Evolutionary conservation across 2,888 invertebrate genomes (phyloP), one percentile per base, ranked within the genome.

Genomic region (Deilephila elpenor): DNA sequence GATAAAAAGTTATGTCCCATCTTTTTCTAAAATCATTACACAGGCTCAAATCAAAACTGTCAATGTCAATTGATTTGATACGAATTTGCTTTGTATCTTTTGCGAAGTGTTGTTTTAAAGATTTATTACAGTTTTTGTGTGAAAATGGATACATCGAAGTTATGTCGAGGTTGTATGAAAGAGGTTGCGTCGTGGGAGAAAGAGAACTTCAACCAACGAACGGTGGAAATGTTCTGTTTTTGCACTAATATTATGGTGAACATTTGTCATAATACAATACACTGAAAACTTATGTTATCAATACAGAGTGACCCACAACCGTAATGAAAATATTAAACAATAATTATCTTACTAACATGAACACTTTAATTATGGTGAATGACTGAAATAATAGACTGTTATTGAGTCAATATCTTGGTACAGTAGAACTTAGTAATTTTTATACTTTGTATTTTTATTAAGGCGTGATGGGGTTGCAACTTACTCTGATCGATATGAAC

Each of bases 151-250:
- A 80, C 88, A 56, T 82, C 86, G 6, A 86, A 78, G 60, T 75
- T 91, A 71, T 94, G 94, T 76, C 89, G 93, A 37, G 87, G 93
- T 78, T 94, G 94, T 83, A 93, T 93, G 90, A 92, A 90, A 80
- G 89, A 91, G 79, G 87, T 92, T n/a, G 85, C 89, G 3, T 83
- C 88, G 0, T 89, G 89, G 88, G 93, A 93, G 77, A 86, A 78
- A 37, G 88, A 89, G 25, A 88, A 90, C 76, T 89, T 89, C 32
- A 84, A 88, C 72, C 61, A 79, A 0, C 84, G 83, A 82, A 82
- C 82, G 0, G 84, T 91, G 32, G 88, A 91, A 76, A 93, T 92
- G 93, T 94, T 93, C 82, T 87, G 83, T 80, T 92, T 87, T 80
- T 93, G 92, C 76, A 93, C 93, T 4, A 92, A 91, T 77, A 86